These are phyloP conservation scores for Arrhamphus sclerolepis DNA, from an alignment of 2,797 vertebrate genomes.

Conservation along the genomic window DNA sequence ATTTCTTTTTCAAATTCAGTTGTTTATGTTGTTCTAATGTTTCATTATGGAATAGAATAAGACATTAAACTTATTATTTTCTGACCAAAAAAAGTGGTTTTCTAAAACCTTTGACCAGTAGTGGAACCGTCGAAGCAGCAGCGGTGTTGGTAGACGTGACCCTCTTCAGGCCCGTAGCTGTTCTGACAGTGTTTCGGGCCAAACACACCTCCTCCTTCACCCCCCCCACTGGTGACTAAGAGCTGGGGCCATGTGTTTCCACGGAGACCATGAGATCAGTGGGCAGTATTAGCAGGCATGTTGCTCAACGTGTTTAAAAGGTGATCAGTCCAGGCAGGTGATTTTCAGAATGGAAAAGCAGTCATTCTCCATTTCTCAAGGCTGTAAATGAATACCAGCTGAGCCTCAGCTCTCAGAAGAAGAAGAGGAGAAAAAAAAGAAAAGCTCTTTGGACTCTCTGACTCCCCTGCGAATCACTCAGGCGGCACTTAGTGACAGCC, in stretches of 20 bases:
- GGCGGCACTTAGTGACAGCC: conserved; percentile 57
- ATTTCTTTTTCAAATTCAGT: no score
- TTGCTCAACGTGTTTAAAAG: conserved; percentile 17
- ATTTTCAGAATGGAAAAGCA: conserved; percentile 32
- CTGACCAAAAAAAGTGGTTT: no score
- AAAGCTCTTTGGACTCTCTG: conserved; percentile 28
- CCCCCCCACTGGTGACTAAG: conserved; percentile 29
- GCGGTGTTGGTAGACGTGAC: no score
- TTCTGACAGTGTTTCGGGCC: conserved; percentile 23
- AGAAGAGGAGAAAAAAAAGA: conserved; percentile 3
- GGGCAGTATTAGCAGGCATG: conserved; percentile 27
- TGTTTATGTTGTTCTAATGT: no score
- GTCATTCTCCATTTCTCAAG: conserved; percentile 22
- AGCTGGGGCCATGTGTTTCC: conserved; percentile 23
- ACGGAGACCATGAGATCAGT: conserved; percentile 56
- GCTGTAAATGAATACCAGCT: conserved; percentile 31
- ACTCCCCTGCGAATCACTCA: conserved; percentile 26
- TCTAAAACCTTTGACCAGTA: no score
- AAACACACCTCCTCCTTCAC: conserved; percentile 1
- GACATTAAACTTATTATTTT: no score
- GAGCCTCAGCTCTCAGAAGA: conserved; percentile 37
- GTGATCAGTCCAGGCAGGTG: conserved; percentile 26
- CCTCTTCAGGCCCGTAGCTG: no score
- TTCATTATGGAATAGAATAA: no score
- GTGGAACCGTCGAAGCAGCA: no score